phyloP scores from a whole-genome alignment of 23 tunicate genomes.

The Halocynthia aurantium region DNA sequence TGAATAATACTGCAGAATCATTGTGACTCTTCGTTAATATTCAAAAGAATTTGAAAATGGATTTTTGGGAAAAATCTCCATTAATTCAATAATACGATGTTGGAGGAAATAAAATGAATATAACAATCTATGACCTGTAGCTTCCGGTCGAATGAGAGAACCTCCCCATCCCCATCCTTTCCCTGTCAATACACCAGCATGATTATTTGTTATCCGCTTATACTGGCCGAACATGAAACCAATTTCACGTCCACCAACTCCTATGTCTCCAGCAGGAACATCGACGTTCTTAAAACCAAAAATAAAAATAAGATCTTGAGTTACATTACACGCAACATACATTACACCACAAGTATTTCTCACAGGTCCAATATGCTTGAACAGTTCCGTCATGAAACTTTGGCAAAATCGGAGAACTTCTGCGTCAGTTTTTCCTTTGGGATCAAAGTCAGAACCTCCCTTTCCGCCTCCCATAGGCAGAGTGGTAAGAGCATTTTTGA shows the following conservation, averaged over 20 bases:
- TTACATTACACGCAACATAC: background rate
- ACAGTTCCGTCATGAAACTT: slow-evolving; percentile 98
- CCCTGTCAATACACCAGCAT: slow-evolving; percentile 94
- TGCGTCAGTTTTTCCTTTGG: slow-evolving; percentile 95
- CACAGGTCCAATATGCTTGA: slow-evolving; percentile 97
- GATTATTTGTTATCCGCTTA: slow-evolving; percentile 92
- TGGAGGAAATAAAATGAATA: background rate
- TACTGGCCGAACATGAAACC: slow-evolving; percentile 99
- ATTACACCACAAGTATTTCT: background rate
- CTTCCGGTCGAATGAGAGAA: slow-evolving; percentile 98
- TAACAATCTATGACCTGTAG: slow-evolving; percentile 60
- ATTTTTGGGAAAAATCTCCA: no score
- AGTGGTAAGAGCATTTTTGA: slow-evolving; percentile 98
- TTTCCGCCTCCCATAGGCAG: slow-evolving; percentile 99
- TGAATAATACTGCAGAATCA: no score
- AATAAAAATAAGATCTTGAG: background rate
- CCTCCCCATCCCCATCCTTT: slow-evolving; percentile 99
- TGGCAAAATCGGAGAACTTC: slow-evolving; percentile 94
- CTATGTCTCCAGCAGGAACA: slow-evolving; percentile 99
- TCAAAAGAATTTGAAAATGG: no score
- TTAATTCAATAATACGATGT: background rate
- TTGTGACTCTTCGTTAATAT: no score
- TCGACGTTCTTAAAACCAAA: slow-evolving; percentile 68
- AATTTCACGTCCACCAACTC: slow-evolving; percentile 98
- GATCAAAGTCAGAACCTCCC: slow-evolving; percentile 99